Evolutionary conservation across 1,140 invertebrate species (phyloP).

Genomic region (Drosophila athabasca): DNA sequence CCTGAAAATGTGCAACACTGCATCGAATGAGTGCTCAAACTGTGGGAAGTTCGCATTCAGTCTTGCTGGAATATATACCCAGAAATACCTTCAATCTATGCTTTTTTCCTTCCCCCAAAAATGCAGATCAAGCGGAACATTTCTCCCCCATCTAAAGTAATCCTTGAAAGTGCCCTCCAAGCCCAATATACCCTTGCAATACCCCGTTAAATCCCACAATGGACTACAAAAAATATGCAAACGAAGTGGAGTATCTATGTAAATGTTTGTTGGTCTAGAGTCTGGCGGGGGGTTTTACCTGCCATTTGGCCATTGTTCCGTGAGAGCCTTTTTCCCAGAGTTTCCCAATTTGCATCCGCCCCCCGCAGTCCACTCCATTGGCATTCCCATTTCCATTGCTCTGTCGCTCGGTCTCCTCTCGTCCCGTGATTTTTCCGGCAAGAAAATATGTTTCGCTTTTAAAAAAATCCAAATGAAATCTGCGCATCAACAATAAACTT

Average conservation of each 20-base stretch:
- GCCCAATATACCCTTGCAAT: constrained; percentile 13
- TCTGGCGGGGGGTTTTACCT: constrained; percentile 50
- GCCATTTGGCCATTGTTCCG: constrained; percentile 54
- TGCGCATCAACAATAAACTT: constrained; percentile 73
- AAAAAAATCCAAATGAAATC: constrained; percentile 78
- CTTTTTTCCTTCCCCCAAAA: too few relatives aligned
- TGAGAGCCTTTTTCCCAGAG: constrained; percentile 8
- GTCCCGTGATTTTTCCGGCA: constrained; percentile 1
- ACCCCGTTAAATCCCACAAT: constrained; percentile 24
- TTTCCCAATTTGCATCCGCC: constrained; percentile 19
- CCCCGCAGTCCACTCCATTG: background rate
- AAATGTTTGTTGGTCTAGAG: constrained; percentile 65
- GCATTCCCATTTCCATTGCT: constrained; percentile 9
- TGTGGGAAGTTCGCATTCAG: too few relatives aligned
- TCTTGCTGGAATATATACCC: too few relatives aligned
- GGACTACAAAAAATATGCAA: constrained; percentile 59
- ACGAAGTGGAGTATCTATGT: constrained; percentile 69
- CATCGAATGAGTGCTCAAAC: too few relatives aligned
- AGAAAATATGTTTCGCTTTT: constrained; percentile 72
- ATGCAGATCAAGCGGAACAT: too few relatives aligned
- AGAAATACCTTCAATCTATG: too few relatives aligned
- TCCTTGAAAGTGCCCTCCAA: background rate
- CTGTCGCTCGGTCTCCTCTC: background rate
- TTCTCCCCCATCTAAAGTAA: background rate
- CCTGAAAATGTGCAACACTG: too few relatives aligned